These are phyloP conservation scores for Pristis pectinata DNA, from an alignment of 2,797 vertebrate genomes.

Conservation along the genomic window DNA sequence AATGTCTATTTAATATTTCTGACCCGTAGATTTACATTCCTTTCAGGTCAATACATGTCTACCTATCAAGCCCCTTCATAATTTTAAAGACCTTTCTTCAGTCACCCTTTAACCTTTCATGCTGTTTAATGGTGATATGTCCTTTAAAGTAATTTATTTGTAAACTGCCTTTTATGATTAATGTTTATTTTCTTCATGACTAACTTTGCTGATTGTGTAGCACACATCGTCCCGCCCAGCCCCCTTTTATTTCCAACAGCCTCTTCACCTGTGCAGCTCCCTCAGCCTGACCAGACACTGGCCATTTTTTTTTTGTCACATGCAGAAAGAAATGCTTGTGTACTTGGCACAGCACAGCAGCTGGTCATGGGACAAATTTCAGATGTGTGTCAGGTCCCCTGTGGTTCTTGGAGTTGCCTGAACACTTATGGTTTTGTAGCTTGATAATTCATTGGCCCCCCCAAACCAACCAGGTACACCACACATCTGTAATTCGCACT, in stretches of 20 bases:
- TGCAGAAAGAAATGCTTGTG: not conserved
- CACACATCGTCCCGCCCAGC: not conserved
- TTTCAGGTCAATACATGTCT: not conserved
- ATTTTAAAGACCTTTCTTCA: not conserved
- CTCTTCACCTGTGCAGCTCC: not conserved
- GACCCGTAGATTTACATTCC: not conserved
- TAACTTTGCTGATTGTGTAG: no score
- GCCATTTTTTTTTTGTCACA: not conserved
- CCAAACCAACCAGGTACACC: not conserved
- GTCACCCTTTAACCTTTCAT: not conserved
- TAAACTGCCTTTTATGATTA: constrained; percentile 44
- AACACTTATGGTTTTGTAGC: not conserved
- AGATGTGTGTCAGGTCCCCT: not conserved
- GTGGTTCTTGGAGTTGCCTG: not conserved
- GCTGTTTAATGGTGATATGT: constrained; percentile 34
- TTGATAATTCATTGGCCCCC: not conserved
- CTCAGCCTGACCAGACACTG: not conserved
- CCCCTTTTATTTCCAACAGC: not conserved
- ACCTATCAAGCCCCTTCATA: not conserved
- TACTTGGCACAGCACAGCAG: not conserved
- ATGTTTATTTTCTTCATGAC: no score
- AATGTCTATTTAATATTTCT: not conserved
- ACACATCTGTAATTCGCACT: constrained; percentile 1
- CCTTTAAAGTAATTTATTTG: constrained; percentile 56
- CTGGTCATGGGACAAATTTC: not conserved